These are phyloP conservation scores for Cephus runcator DNA, from an alignment of 2,888 invertebrate species.

Conservation along the genomic window DNA sequence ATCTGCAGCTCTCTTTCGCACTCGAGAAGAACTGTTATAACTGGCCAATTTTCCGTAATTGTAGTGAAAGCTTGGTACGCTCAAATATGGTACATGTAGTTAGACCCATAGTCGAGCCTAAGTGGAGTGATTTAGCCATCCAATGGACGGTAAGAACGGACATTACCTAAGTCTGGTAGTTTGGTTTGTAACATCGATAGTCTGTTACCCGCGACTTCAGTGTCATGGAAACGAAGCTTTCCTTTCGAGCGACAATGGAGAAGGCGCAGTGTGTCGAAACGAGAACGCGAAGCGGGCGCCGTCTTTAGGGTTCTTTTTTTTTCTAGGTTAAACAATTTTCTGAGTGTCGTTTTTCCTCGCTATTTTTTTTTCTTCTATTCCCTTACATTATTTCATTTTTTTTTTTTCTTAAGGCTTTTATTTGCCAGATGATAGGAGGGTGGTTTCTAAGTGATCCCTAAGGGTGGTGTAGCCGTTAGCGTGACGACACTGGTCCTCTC, in stretches of 20 bases:
- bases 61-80: conserved; percentile 55
- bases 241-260: not conserved
- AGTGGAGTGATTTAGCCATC: conserved; percentile 59
- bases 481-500: conserved; percentile 15
- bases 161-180: conserved; percentile 40
- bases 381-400: not conserved
- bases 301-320: not conserved
- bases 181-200: conserved; percentile 26
- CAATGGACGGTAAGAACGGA: conserved; percentile 47
- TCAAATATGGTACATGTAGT: conserved; percentile 28
- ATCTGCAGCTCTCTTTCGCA: not conserved
- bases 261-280: not conserved
- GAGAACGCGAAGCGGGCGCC: not conserved
- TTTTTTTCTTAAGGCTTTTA: not conserved
- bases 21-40: conserved; percentile 54
- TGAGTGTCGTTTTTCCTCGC: not conserved
- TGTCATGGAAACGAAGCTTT: not conserved
- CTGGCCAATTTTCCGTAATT: conserved; percentile 60
- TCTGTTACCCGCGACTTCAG: not conserved
- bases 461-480: not conserved
- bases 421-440: not conserved
- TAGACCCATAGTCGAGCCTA: conserved; percentile 28
- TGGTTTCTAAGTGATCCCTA: not conserved
- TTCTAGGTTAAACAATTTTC: not conserved
- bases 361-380: not conserved